These are phyloP conservation scores for Ptychoptera albimana DNA, from an alignment of 2,888 invertebrate species.

Conservation along the genomic window DNA sequence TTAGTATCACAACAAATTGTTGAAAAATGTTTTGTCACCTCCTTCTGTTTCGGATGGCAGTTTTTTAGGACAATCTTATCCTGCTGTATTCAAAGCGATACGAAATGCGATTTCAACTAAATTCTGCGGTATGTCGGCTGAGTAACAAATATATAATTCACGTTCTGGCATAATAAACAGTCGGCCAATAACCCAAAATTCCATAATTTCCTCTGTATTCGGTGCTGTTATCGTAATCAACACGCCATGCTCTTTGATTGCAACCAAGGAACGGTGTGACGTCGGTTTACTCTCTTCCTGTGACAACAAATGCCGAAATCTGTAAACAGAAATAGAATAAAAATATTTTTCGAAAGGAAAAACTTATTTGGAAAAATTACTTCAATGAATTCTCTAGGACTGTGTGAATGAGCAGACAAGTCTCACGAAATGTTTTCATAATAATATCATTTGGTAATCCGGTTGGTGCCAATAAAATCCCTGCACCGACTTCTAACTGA, in stretches of 20 bases:
- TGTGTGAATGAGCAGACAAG: slow-evolving; percentile 55
- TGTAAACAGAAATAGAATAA: slow-evolving; percentile 2
- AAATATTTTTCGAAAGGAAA: neutral
- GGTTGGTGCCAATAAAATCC: slow-evolving; percentile 49
- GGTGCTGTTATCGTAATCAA: slow-evolving; percentile 40
- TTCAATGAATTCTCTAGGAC: slow-evolving; percentile 52
- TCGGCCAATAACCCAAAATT: slow-evolving; percentile 69
- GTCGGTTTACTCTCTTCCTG: slow-evolving; percentile 18
- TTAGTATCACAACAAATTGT: no score
- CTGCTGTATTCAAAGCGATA: slow-evolving; percentile 35
- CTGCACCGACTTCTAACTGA: slow-evolving; percentile 53
- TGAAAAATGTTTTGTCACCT: no score
- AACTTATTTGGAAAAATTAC: slow-evolving; percentile 16
- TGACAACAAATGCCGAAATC: slow-evolving; percentile 20
- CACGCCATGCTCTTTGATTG: slow-evolving; percentile 72
- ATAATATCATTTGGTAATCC: slow-evolving; percentile 35
- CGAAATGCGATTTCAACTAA: slow-evolving; percentile 77
- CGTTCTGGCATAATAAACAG: slow-evolving; percentile 60
- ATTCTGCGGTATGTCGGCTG: slow-evolving; percentile 74
- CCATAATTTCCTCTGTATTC: slow-evolving; percentile 30
- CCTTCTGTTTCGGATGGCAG: no score
- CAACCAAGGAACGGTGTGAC: slow-evolving; percentile 39
- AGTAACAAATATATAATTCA: slow-evolving; percentile 77
- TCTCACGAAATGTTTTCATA: slow-evolving; percentile 50
- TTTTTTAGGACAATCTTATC: slow-evolving; percentile 14